phyloP scores from a whole-genome alignment of 2,113 vertebrate species.

The Scytalopus superciliaris region DNA sequence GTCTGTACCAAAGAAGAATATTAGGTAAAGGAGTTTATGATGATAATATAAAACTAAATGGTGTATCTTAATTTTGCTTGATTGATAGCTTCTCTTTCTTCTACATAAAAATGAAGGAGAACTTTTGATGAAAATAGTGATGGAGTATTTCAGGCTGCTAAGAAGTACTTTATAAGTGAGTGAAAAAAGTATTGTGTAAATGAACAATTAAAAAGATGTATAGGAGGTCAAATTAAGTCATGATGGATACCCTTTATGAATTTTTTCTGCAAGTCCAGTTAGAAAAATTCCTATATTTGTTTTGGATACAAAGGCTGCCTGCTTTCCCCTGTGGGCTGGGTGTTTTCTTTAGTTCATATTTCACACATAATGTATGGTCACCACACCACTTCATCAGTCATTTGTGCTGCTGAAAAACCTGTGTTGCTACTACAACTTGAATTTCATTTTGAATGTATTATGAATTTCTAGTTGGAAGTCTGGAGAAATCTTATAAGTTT shows the following conservation, averaged over 20 bases:
- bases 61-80: background rate
- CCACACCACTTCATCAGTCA: background rate
- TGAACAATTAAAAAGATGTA: background rate
- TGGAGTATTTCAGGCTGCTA: background rate
- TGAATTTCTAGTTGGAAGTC: conserved; percentile 5
- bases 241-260: background rate
- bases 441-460: background rate
- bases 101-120: background rate
- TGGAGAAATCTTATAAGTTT: conserved; percentile 17
- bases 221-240: background rate
- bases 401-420: background rate
- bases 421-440: background rate
- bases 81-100: background rate
- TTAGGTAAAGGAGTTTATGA: background rate
- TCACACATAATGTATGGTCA: background rate
- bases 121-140: background rate
- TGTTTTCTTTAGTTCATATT: background rate
- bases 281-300: background rate
- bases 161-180: background rate
- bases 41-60: background rate
- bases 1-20: background rate
- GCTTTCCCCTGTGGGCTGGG: background rate
- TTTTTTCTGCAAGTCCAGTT: background rate
- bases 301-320: background rate
- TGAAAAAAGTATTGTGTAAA: background rate